Percentiles rank a stretch among this genome's conserved stretches.
These are phyloP conservation scores for Ceyx erithaca DNA, from an alignment of 2,797 vertebrate genomes.

Conservation along the genomic window DNA sequence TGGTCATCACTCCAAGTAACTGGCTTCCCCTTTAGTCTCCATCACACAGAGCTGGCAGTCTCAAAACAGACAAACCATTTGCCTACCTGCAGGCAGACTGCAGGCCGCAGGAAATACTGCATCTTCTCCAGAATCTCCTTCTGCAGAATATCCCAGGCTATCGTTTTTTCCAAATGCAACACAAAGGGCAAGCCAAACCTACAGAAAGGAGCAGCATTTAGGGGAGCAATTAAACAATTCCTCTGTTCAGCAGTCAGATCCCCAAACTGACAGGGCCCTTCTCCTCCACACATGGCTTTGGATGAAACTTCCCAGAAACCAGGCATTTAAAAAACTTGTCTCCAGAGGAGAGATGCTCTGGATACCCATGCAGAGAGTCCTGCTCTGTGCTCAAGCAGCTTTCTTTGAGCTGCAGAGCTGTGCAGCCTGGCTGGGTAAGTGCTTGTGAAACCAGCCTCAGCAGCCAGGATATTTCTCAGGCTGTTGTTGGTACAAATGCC, in stretches of 20 bases:
- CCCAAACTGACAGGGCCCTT: neutral
- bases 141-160: conserved; percentile 95
- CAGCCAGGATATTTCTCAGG: neutral
- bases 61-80: neutral
- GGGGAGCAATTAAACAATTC: neutral
- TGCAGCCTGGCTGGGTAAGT: neutral
- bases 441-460: neutral
- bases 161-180: conserved; percentile 92
- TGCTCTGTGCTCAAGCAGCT: neutral
- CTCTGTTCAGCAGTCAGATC: accelerated
- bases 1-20: neutral
- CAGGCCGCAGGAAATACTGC: conserved; percentile 93
- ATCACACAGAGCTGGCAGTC: neutral
- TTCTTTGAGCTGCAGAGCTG: neutral
- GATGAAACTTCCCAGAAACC: neutral
- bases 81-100: conserved; percentile 92
- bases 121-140: conserved; percentile 98
- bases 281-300: neutral
- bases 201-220: neutral
- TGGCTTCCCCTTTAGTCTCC: neutral
- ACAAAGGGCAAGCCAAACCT: conserved; percentile 98
- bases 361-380: neutral
- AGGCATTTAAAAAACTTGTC: neutral
- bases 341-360: neutral
- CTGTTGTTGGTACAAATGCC: neutral